Conservation (phyloP, 1,140 invertebrate species). For the Yoshiicerus persimilis region DNA sequence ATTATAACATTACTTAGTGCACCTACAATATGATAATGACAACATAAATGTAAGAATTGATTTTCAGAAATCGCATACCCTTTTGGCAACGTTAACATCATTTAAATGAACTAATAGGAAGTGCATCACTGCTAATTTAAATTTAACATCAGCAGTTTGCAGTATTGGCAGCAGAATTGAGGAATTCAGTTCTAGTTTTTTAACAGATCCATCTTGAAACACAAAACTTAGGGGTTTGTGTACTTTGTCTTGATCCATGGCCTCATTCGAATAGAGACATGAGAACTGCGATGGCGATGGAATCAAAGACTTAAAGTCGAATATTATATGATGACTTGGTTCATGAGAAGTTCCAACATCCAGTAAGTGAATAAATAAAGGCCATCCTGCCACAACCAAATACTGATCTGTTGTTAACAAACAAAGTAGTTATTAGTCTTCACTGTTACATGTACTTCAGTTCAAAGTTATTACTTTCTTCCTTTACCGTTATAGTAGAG, state of each 20-base stretch:
- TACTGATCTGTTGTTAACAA: slow-evolving; percentile 62
- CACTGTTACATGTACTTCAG: too few species aligned
- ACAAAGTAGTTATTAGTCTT: neutral
- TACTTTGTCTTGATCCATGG: neutral
- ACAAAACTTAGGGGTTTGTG: neutral
- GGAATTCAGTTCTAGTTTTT: slow-evolving; percentile 33
- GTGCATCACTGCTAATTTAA: slow-evolving; percentile 71
- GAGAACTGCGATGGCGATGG: neutral
- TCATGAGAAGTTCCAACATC: slow-evolving; percentile 77
- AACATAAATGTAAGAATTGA: neutral
- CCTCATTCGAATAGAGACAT: neutral
- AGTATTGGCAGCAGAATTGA: slow-evolving; percentile 28
- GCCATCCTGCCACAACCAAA: slow-evolving; percentile 73
- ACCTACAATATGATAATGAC: too few species aligned
- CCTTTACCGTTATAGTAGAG: slow-evolving; percentile 33
- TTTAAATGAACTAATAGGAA: slow-evolving; percentile 73
- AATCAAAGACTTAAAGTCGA: neutral
- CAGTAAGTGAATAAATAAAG: slow-evolving; percentile 74
- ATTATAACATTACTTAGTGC: too few species aligned
- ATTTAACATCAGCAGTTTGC: neutral
- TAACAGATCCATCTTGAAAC: slow-evolving; percentile 7
- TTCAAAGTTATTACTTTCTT: neutral
- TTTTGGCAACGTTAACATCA: slow-evolving; percentile 68
- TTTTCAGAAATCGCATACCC: slow-evolving; percentile 55
- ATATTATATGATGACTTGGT: slow-evolving; percentile 64